These are phyloP conservation scores for Grapholita molesta DNA, from an alignment of 1,140 invertebrate genomes.

Conservation along the genomic window DNA sequence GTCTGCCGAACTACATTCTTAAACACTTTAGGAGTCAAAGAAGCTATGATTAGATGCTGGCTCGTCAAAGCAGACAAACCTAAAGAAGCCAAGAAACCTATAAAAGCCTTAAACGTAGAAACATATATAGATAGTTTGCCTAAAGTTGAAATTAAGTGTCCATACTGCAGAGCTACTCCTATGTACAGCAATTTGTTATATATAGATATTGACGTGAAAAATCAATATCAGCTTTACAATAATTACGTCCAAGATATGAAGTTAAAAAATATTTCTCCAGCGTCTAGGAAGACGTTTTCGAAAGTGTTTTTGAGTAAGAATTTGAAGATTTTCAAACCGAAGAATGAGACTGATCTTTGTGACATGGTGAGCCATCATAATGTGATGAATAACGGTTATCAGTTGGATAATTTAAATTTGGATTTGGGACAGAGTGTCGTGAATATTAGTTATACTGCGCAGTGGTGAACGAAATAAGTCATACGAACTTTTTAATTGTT, in stretches of 20 bases:
- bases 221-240: constrained; percentile 42
- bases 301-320: constrained; percentile 39
- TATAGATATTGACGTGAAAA: constrained; percentile 39
- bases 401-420: constrained; percentile 11
- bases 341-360: constrained; percentile 43
- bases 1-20: constrained; percentile 50
- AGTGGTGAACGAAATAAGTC: constrained; percentile 17
- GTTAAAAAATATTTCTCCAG: constrained; percentile 25
- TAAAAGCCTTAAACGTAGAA: constrained; percentile 38
- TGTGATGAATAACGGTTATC: constrained; percentile 17
- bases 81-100: constrained; percentile 30
- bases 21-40: constrained; percentile 53
- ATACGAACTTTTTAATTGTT: not conserved
- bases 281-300: constrained; percentile 48
- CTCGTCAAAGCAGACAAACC: constrained; percentile 25
- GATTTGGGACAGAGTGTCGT: constrained; percentile 23
- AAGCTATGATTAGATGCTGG: constrained; percentile 50
- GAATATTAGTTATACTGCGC: constrained; percentile 28
- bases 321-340: constrained; percentile 48
- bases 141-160: constrained; percentile 37
- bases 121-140: constrained; percentile 42
- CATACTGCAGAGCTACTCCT: constrained; percentile 28
- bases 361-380: constrained; percentile 48
- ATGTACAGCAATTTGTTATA: constrained; percentile 34
- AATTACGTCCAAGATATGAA: constrained; percentile 41